Percentiles rank a stretch among this genome's conserved stretches.
Evolutionary conservation across 2,113 vertebrate genomes (phyloP).

Genomic region (Tonatia bakeri): DNA sequence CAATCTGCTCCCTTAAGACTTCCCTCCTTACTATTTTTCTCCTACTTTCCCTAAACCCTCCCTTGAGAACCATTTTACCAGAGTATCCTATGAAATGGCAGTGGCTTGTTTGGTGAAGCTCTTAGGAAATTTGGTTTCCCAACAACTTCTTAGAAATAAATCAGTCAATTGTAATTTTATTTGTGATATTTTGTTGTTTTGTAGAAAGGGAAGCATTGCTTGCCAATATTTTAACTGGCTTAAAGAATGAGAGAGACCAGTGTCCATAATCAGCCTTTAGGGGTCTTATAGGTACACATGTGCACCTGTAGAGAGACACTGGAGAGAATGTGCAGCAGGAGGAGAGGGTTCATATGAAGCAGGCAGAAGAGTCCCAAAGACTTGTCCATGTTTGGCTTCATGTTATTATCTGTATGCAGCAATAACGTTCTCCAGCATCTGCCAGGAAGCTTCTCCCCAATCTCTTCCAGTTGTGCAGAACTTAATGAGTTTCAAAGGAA

Average conservation of each 20-base stretch:
- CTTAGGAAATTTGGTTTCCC: conserved; percentile 48
- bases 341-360: not conserved
- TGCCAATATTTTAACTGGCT: conserved; percentile 12
- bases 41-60: not conserved
- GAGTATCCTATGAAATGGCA: not conserved
- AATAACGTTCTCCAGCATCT: conserved; percentile 19
- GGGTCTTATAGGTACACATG: not conserved
- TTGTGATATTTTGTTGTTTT: conserved; percentile 59
- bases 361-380: not conserved
- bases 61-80: not conserved
- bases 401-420: conserved; percentile 18
- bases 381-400: not conserved
- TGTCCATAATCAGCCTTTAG: not conserved
- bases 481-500: conserved; percentile 60
- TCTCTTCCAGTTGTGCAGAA: conserved; percentile 32
- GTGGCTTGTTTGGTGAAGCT: not conserved
- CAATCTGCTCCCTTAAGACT: not conserved
- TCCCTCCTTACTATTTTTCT: not conserved
- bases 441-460: not conserved
- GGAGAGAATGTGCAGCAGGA: not conserved
- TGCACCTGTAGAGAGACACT: not conserved
- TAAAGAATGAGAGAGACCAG: conserved; percentile 35
- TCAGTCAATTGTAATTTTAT: conserved; percentile 46
- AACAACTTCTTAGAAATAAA: conserved; percentile 9
- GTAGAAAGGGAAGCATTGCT: conserved; percentile 25